Evolutionary conservation across 2,888 invertebrate species (phyloP).

Genomic region (Zonitis immaculata): DNA sequence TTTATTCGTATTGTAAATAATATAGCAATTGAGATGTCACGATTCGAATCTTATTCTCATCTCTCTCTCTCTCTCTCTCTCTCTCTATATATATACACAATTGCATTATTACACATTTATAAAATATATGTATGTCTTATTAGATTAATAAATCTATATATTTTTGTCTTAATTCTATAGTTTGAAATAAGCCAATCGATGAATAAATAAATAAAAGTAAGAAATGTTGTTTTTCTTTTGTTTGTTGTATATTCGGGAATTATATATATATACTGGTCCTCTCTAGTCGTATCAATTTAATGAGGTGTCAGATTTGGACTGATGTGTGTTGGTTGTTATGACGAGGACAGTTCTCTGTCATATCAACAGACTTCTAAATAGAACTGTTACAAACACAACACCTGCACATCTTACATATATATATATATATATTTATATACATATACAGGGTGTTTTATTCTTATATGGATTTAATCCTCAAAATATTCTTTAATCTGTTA

Average conservation of each 20-base stretch:
- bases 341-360: background rate
- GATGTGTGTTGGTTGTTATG: constrained; percentile 1
- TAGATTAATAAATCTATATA: too few relatives aligned
- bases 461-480: background rate
- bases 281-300: background rate
- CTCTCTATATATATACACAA: too few relatives aligned
- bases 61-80: too few relatives aligned
- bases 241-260: too few relatives aligned
- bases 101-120: too few relatives aligned
- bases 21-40: constrained; percentile 10
- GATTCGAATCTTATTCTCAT: background rate
- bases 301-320: background rate
- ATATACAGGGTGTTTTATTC: background rate
- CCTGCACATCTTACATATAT: too few relatives aligned
- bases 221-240: too few relatives aligned
- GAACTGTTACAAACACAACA: background rate
- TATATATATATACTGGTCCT: background rate
- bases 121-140: too few relatives aligned
- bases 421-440: too few relatives aligned
- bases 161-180: too few relatives aligned
- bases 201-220: too few relatives aligned
- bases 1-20: constrained; percentile 17
- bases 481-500: background rate
- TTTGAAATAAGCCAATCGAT: background rate
- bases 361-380: background rate